These are phyloP conservation scores for Hylyphantes graminicola DNA, from an alignment of 1,140 invertebrate species.

Conservation along the genomic window DNA sequence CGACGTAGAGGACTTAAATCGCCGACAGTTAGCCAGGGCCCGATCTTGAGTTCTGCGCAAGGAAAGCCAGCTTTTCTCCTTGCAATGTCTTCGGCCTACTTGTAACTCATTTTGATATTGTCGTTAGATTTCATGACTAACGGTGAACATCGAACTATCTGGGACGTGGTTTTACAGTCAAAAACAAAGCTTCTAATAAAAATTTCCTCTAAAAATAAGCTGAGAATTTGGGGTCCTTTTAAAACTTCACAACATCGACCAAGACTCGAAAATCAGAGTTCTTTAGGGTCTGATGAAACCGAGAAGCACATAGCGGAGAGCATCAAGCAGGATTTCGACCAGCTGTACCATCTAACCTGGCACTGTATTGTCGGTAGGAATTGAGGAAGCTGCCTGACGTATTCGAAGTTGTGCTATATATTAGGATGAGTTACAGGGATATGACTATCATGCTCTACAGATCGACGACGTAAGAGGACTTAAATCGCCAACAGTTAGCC, in stretches of 20 bases:
- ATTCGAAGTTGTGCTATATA: slow-evolving; percentile 64
- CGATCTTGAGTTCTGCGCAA: not conserved
- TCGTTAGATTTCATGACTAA: no score
- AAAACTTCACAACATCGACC: no score
- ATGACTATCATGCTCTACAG: slow-evolving; percentile 64
- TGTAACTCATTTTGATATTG: not conserved
- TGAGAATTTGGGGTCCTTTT: no score
- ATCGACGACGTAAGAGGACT: slow-evolving; percentile 62
- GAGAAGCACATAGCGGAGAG: slow-evolving; percentile 65
- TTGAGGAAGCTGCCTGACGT: slow-evolving; percentile 64
- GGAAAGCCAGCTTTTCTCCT: no score
- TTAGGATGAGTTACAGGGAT: slow-evolving; percentile 63
- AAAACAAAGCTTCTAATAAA: no score
- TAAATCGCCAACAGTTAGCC: not conserved
- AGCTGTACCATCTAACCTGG: slow-evolving; percentile 64
- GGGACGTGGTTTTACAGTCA: no score
- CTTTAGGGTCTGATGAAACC: slow-evolving; percentile 62
- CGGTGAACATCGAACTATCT: no score
- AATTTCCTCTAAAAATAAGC: no score
- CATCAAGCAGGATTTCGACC: slow-evolving; percentile 65
- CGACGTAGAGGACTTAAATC: slow-evolving; percentile 56
- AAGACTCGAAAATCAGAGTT: no score
- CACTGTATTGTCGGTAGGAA: slow-evolving; percentile 65
- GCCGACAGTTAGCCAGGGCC: not conserved
- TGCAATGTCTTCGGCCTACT: not conserved